These are phyloP conservation scores for Andrena bicolor DNA, from an alignment of 2,888 invertebrate species.

Conservation along the genomic window DNA sequence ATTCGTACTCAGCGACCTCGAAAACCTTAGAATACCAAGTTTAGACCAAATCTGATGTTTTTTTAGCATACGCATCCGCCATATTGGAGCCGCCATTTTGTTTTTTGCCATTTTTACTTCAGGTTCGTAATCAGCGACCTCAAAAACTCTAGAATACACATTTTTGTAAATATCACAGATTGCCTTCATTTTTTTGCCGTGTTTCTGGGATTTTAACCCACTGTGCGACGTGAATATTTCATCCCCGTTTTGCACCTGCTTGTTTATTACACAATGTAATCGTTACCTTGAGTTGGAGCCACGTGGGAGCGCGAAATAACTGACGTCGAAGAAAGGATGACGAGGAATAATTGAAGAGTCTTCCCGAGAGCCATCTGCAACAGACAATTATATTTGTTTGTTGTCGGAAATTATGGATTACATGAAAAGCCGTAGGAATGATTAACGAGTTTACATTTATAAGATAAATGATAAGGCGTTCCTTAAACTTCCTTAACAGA, in stretches of 20 bases:
- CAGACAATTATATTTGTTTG: constrained; percentile 49
- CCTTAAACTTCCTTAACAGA: neutral
- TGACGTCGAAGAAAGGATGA: constrained; percentile 76
- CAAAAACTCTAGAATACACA: no score
- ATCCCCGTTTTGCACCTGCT: neutral
- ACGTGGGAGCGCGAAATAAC: constrained; percentile 78
- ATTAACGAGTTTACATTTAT: neutral
- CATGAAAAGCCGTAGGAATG: neutral
- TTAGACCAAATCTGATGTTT: no score
- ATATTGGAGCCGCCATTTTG: no score
- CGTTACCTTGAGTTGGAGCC: constrained; percentile 66
- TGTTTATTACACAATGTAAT: constrained; percentile 9
- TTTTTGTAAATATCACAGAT: no score
- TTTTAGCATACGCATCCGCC: no score
- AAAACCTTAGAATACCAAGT: no score
- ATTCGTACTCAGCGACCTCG: no score
- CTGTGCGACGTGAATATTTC: neutral
- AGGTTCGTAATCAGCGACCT: no score
- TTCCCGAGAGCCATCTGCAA: constrained; percentile 82
- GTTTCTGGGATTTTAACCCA: no score
- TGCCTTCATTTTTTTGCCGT: no score
- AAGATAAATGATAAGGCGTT: neutral
- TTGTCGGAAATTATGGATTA: neutral
- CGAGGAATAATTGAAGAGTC: constrained; percentile 76
- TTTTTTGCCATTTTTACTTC: no score